Conservation (phyloP, 2,888 invertebrate species). For the Phalangium opilio region DNA sequence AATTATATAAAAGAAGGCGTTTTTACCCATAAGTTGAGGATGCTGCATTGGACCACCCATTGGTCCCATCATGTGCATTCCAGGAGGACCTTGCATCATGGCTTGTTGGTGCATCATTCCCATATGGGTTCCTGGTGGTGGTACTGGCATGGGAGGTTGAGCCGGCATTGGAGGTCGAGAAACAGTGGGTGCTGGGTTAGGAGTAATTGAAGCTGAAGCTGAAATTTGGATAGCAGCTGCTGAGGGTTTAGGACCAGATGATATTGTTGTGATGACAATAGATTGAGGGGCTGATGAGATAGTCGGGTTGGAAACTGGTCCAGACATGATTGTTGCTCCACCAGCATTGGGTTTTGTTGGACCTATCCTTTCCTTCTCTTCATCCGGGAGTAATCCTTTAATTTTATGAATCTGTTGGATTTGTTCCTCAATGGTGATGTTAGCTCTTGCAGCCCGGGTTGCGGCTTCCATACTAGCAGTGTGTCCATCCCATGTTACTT, state of each 20-base stretch:
- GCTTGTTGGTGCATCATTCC: conserved; percentile 30
- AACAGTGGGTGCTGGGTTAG: conserved; percentile 30
- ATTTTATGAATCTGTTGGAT: conserved; percentile 95
- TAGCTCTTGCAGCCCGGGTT: conserved; percentile 79
- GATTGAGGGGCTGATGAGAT: conserved; percentile 2
- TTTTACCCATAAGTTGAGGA: conserved; percentile 5
- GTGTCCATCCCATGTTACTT: conserved; percentile 95
- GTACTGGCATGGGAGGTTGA: conserved; percentile 24
- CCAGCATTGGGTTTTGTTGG: conserved; percentile 36
- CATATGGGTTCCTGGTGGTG: conserved; percentile 29
- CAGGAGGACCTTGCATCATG: conserved; percentile 10
- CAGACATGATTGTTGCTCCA: background rate
- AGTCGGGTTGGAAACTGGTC: conserved; percentile 14
- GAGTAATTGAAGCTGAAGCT: conserved; percentile 26
- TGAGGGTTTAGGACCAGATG: conserved; percentile 7
- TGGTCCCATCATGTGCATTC: conserved; percentile 23
- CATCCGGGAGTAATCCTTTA: conserved; percentile 82
- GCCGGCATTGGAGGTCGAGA: conserved; percentile 28
- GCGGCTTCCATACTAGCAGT: conserved; percentile 93
- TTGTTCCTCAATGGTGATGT: conserved; percentile 77
- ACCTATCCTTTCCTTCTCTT: conserved; percentile 93
- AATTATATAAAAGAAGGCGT: background rate
- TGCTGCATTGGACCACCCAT: conserved; percentile 22
- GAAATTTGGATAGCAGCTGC: conserved; percentile 28
- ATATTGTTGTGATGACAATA: background rate